phyloP scores from a whole-genome alignment of 2,888 invertebrate genomes.

The Rhopalosiphum nymphaeae region DNA sequence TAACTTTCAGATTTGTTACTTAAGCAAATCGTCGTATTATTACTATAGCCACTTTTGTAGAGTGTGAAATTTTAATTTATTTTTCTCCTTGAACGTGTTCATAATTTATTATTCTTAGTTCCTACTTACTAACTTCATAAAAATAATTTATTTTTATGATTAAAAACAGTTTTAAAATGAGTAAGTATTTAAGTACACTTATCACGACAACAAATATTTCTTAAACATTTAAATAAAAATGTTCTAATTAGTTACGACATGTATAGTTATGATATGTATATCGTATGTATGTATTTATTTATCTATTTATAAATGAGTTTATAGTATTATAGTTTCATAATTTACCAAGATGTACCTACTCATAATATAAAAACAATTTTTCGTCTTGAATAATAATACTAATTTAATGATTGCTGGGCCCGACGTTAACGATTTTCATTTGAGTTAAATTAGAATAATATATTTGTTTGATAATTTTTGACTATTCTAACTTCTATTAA shows the following conservation, averaged over 20 bases:
- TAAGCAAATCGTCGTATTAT: background rate
- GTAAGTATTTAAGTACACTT: background rate
- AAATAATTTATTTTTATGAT: background rate
- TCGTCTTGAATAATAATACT: background rate
- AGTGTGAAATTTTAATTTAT: background rate
- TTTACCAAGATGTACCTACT: background rate
- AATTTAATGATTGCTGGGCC: background rate
- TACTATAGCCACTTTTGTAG: background rate
- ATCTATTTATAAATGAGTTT: too few relatives aligned
- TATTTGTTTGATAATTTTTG: background rate
- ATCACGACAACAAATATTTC: background rate
- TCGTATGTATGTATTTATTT: too few relatives aligned
- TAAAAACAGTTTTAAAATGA: background rate
- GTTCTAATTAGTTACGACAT: too few relatives aligned
- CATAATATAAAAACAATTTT: background rate
- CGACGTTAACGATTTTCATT: background rate
- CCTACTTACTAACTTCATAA: background rate
- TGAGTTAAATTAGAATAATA: background rate
- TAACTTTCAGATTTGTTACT: background rate
- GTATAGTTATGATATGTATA: too few relatives aligned
- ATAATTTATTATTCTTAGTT: background rate
- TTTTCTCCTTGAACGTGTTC: background rate
- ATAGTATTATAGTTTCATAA: background rate
- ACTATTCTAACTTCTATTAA: background rate
- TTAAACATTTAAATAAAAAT: background rate